Conservation (phyloP, 2,113 vertebrate genomes). For the Lepisosteus osseus region DNA sequence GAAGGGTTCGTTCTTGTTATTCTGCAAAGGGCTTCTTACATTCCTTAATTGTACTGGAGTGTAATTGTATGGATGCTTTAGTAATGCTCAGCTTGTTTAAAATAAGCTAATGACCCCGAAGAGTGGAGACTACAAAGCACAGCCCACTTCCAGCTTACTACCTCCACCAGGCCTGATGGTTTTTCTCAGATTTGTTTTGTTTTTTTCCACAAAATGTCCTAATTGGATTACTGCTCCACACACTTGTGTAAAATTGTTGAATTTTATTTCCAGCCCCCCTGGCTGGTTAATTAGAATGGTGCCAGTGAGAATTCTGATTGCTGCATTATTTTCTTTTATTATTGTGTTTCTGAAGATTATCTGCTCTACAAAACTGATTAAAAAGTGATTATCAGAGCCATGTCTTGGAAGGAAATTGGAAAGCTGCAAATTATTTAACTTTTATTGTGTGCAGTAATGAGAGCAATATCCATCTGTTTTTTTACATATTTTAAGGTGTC, state of each 20-base stretch:
- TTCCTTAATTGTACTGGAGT: not conserved
- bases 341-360: constrained; percentile 20
- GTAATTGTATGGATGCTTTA: constrained; percentile 10
- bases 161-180: constrained; percentile 2
- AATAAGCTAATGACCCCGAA: constrained; percentile 10
- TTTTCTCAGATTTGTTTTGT: not conserved
- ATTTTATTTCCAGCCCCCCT: constrained; percentile 20
- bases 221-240: constrained; percentile 25
- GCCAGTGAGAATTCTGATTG: constrained; percentile 9
- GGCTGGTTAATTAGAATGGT: constrained; percentile 10
- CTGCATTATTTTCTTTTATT: constrained; percentile 14
- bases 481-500: constrained; percentile 8
- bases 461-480: not conserved
- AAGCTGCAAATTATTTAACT: constrained; percentile 24
- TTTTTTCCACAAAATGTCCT: constrained; percentile 1
- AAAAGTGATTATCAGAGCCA: constrained; percentile 17
- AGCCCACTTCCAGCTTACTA: not conserved
- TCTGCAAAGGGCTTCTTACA: not conserved
- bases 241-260: constrained; percentile 14
- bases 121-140: constrained; percentile 1
- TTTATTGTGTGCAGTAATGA: not conserved
- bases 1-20: not conserved
- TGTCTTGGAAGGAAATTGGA: constrained; percentile 19
- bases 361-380: constrained; percentile 27
- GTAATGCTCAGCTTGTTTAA: constrained; percentile 11